A percentile compares a stretch with the other conserved stretches of the same genome.
Conservation (phyloP, 37 sponge, comb jelly and placozoan species). For the Bolinopsis microptera region DNA sequence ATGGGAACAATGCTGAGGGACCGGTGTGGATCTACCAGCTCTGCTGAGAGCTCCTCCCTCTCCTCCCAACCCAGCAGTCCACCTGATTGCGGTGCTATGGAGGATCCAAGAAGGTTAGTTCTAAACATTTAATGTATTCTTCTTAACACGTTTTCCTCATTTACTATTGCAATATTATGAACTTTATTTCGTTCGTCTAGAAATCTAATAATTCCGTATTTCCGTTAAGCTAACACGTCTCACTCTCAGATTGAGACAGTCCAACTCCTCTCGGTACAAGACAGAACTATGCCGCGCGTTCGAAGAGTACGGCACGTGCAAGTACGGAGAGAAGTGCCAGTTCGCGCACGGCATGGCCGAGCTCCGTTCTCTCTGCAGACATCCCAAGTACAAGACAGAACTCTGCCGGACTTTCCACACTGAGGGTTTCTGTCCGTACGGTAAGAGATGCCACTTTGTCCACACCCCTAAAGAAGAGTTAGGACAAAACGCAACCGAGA, state of each 20-base stretch:
- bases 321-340: constrained; percentile 98
- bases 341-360: constrained; percentile 96
- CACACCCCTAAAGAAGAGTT: constrained; percentile 84
- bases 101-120: constrained; percentile 20
- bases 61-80: constrained; percentile 13
- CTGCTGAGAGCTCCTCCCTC: constrained; percentile 19
- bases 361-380: constrained; percentile 76
- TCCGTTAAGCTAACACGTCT: neutral
- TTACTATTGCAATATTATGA: neutral
- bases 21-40: constrained; percentile 24
- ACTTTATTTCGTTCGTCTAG: neutral
- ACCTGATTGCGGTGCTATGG: neutral
- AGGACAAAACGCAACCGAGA: neutral
- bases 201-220: neutral
- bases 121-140: neutral
- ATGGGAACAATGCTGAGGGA: neutral
- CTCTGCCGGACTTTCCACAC: constrained; percentile 94
- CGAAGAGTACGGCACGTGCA: constrained; percentile 89
- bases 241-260: neutral
- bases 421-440: constrained; percentile 93
- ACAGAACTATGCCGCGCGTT: constrained; percentile 96
- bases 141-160: neutral
- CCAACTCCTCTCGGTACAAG: constrained; percentile 85
- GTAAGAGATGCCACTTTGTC: constrained; percentile 95
- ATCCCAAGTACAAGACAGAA: constrained; percentile 98